phyloP scores from a whole-genome alignment of 2,113 vertebrate species.

The Grammomys dolichurus region DNA sequence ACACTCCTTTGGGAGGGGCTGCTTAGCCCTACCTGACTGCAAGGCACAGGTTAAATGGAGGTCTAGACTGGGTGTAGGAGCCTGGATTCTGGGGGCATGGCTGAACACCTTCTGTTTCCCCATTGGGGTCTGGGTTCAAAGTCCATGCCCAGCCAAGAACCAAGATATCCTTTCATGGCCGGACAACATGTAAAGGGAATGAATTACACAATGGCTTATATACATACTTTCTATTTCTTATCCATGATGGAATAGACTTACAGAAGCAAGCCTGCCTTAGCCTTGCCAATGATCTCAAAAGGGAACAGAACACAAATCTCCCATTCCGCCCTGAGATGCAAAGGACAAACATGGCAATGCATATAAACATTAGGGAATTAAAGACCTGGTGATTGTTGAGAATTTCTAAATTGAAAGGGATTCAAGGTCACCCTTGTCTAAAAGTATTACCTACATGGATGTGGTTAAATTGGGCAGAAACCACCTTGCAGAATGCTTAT shows the following conservation, averaged over 20 bases:
- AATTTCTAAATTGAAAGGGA: slow-evolving; percentile 41
- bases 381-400: slow-evolving; percentile 19
- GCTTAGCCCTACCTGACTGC: too few species aligned
- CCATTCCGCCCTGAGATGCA: background rate
- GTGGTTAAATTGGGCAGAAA: slow-evolving; percentile 69
- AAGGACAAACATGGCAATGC: background rate
- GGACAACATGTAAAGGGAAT: background rate
- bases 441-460: slow-evolving; percentile 37
- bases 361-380: slow-evolving; percentile 5
- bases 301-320: background rate
- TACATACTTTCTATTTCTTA: accelerated
- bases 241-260: background rate
- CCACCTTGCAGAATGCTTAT: slow-evolving; percentile 67
- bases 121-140: too few species aligned
- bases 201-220: background rate
- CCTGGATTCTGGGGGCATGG: too few species aligned
- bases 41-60: too few species aligned
- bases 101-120: too few species aligned
- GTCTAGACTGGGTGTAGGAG: too few species aligned
- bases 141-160: too few species aligned
- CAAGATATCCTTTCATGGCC: too few species aligned
- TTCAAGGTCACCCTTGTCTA: slow-evolving; percentile 60
- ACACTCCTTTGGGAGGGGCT: too few species aligned
- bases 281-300: background rate
- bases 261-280: background rate